Evolutionary conservation across 2,888 invertebrate genomes (phyloP).

Genomic region (Amiota communis): DNA sequence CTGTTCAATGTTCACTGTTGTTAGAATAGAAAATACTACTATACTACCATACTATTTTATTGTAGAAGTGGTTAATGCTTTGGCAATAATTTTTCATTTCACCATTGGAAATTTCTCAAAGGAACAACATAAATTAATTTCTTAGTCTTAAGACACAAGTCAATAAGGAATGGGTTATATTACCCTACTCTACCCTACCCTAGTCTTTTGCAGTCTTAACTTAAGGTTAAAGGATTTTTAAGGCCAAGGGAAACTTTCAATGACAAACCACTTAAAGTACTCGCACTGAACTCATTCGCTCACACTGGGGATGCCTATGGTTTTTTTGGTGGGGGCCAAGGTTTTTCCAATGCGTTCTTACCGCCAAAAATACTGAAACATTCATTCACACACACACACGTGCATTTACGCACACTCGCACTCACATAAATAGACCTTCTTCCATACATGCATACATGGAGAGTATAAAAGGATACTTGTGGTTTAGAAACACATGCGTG

Average conservation of each 20-base stretch:
- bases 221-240: too few relatives aligned
- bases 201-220: too few relatives aligned
- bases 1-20: too few relatives aligned
- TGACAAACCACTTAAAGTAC: conserved; percentile 32
- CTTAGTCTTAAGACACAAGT: too few relatives aligned
- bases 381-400: conserved; percentile 23
- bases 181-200: not conserved
- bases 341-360: conserved; percentile 35
- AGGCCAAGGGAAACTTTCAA: not conserved
- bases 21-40: too few relatives aligned
- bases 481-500: not conserved
- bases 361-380: conserved; percentile 44
- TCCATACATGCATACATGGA: not conserved
- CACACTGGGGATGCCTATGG: not conserved
- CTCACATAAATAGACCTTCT: not conserved
- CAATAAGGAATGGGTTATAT: too few relatives aligned
- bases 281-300: conserved; percentile 2
- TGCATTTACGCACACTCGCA: not conserved
- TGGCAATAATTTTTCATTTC: too few relatives aligned
- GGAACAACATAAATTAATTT: too few relatives aligned
- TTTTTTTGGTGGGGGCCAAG: conserved; percentile 9
- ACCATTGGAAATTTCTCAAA: too few relatives aligned
- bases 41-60: too few relatives aligned
- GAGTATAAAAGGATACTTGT: not conserved
- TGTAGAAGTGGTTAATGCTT: too few relatives aligned